Conservation (phyloP, 2,113 vertebrate genomes). For the Thamnaconus septentrionalis region DNA sequence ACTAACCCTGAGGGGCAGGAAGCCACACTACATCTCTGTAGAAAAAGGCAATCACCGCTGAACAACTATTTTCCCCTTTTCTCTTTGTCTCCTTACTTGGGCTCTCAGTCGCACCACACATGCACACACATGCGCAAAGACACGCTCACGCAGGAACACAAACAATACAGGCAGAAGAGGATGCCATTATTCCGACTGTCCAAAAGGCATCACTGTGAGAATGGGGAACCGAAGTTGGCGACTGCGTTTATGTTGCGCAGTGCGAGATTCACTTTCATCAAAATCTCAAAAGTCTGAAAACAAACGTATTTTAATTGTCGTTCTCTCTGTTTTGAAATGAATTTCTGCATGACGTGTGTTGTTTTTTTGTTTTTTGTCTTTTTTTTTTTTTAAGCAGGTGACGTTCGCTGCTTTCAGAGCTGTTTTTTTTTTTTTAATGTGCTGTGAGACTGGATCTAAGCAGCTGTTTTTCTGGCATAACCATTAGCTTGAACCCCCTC, state of each 20-base stretch:
- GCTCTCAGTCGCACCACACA: conserved; percentile 12
- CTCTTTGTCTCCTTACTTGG: conserved; percentile 14
- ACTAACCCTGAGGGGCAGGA: conserved; percentile 71
- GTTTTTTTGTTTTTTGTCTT: too few species aligned
- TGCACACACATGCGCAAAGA: background rate
- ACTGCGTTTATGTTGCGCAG: background rate
- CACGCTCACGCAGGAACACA: background rate
- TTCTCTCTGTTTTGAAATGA: too few species aligned
- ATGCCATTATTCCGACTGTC: background rate
- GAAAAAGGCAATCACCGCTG: conserved; percentile 64
- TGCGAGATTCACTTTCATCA: background rate
- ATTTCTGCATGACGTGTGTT: too few species aligned
- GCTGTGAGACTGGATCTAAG: conserved; percentile 60
- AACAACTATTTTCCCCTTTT: conserved; percentile 40
- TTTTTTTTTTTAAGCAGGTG: conserved; percentile 37
- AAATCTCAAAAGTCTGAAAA: background rate
- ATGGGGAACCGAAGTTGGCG: background rate
- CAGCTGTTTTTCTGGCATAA: conserved; percentile 59
- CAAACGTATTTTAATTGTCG: background rate
- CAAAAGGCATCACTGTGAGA: background rate
- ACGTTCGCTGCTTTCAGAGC: conserved; percentile 55
- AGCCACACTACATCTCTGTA: conserved; percentile 46
- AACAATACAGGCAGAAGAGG: background rate
- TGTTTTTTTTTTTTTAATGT: conserved; percentile 51
- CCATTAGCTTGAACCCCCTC: conserved; percentile 55